These are phyloP conservation scores for Synchiropus splendidus DNA, from an alignment of 2,113 vertebrate species.

Conservation along the genomic window DNA sequence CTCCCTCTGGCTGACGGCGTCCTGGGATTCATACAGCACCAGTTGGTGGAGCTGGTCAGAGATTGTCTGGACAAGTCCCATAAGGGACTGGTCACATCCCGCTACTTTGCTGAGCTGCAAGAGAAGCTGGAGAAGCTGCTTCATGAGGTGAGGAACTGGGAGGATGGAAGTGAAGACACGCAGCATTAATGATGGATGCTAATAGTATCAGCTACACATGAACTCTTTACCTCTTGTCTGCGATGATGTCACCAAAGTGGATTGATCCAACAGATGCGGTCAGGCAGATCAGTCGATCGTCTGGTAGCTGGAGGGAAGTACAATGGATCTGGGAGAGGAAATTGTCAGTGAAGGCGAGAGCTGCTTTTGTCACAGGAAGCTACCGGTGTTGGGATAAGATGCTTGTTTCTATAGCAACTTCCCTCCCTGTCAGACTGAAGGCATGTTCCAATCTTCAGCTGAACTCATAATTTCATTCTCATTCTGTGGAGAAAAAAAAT, in stretches of 20 bases:
- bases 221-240: slow-evolving; percentile 1
- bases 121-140: slow-evolving; percentile 93
- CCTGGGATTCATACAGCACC: slow-evolving; percentile 96
- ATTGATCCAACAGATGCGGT: slow-evolving; percentile 12
- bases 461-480: slow-evolving; percentile 64
- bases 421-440: slow-evolving; percentile 45
- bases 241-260: slow-evolving; percentile 17
- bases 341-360: slow-evolving; percentile 13
- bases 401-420: slow-evolving; percentile 57
- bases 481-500: slow-evolving; percentile 34
- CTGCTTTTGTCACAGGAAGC: slow-evolving; percentile 29
- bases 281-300: slow-evolving; percentile 5
- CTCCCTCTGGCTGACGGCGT: slow-evolving; percentile 87
- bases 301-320: slow-evolving; percentile 14
- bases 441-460: slow-evolving; percentile 47
- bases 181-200: not conserved
- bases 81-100: slow-evolving; percentile 84
- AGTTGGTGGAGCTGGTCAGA: slow-evolving; percentile 86
- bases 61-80: slow-evolving; percentile 93
- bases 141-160: slow-evolving; percentile 71
- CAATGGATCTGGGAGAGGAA: slow-evolving; percentile 20
- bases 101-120: slow-evolving; percentile 93
- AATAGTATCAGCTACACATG: slow-evolving; percentile 5
- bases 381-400: slow-evolving; percentile 36
- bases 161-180: not conserved